These are phyloP conservation scores for Adrianichthys oophorus DNA, from an alignment of 2,797 vertebrate genomes.

Conservation along the genomic window DNA sequence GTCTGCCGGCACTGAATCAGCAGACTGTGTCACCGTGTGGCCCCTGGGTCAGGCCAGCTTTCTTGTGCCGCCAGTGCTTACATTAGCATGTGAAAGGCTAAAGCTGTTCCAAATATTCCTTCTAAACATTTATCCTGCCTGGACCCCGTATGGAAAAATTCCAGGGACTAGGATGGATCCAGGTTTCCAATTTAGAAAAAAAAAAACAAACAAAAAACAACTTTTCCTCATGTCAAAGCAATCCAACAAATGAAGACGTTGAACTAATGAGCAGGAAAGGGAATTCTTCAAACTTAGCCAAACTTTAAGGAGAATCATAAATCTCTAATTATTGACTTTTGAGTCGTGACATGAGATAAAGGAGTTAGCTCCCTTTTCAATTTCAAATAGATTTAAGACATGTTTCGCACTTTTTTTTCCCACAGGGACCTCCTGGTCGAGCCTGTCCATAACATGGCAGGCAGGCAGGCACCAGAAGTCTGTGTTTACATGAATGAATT, in stretches of 20 bases:
- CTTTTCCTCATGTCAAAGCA: conserved; percentile 27
- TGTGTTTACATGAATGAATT: conserved; percentile 77
- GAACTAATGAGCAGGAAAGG: background rate
- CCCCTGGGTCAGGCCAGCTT: conserved; percentile 81
- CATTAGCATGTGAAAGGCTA: conserved; percentile 79
- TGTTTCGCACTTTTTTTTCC: conserved; percentile 2
- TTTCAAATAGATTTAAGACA: conserved; percentile 30
- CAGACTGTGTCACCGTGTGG: conserved; percentile 82
- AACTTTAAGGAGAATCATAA: background rate
- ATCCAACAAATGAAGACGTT: conserved; percentile 18
- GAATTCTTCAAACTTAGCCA: background rate
- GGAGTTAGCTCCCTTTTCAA: conserved; percentile 19
- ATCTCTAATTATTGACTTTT: background rate
- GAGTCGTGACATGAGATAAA: background rate
- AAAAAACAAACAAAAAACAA: conserved; percentile 22
- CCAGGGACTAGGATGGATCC: conserved; percentile 44
- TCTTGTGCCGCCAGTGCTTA: conserved; percentile 83
- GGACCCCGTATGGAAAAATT: conserved; percentile 51
- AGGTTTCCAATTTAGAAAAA: conserved; percentile 4
- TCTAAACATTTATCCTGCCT: conserved; percentile 74
- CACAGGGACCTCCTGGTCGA: conserved; percentile 21
- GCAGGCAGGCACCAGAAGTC: conserved; percentile 70
- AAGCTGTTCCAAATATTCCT: conserved; percentile 80
- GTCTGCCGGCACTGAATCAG: conserved; percentile 82
- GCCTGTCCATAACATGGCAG: conserved; percentile 56